phyloP scores from a whole-genome alignment of 2,888 invertebrate genomes.

The Plebejus melissa region DNA sequence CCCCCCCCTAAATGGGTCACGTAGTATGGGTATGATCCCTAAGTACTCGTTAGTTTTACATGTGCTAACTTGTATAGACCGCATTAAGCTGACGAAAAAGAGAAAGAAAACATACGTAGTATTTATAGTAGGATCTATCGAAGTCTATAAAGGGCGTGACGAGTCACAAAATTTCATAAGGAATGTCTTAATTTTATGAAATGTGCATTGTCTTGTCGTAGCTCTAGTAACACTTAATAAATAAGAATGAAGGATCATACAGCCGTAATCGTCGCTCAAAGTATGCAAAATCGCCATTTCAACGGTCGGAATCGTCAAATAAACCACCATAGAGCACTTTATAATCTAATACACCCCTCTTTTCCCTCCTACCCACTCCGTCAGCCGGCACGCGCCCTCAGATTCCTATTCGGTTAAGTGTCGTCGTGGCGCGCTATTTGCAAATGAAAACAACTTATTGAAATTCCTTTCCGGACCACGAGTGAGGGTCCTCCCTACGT shows the following conservation, averaged over 20 bases:
- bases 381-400: constrained; percentile 51
- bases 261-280: background rate
- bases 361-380: constrained; percentile 43
- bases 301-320: constrained; percentile 28
- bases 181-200: background rate
- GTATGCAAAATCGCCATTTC: background rate
- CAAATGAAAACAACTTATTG: constrained; percentile 79
- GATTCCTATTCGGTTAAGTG: constrained; percentile 76
- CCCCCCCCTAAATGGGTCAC: too few relatives aligned
- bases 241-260: background rate
- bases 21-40: too few relatives aligned
- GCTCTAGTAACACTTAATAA: background rate
- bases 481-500: background rate
- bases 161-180: too few relatives aligned
- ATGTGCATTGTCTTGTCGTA: background rate
- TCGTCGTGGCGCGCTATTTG: constrained; percentile 73
- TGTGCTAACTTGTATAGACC: too few relatives aligned
- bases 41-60: too few relatives aligned
- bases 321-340: constrained; percentile 44
- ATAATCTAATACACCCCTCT: constrained; percentile 55
- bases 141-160: too few relatives aligned
- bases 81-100: too few relatives aligned
- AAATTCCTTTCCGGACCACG: constrained; percentile 69
- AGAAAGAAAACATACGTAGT: too few relatives aligned
- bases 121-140: too few relatives aligned